phyloP scores from a whole-genome alignment of 2,888 invertebrate genomes.

The Camptogramma bilineatum region DNA sequence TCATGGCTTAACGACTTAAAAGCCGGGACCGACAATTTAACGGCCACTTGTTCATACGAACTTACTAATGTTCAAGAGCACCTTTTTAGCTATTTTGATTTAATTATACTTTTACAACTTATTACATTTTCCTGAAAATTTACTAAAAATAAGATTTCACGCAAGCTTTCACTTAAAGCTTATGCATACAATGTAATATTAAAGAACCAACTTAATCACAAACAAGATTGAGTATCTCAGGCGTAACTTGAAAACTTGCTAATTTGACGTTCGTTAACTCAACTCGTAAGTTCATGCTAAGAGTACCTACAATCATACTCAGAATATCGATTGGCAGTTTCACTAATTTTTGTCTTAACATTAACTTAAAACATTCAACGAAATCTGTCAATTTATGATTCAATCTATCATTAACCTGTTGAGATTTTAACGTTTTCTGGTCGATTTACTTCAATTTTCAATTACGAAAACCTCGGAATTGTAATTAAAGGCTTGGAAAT shows the following conservation, averaged over 20 bases:
- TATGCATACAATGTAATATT: no score
- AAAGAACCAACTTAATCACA: neutral
- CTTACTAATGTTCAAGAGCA: no score
- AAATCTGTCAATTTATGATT: conserved; percentile 39
- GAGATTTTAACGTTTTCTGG: conserved; percentile 36
- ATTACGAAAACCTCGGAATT: conserved; percentile 54
- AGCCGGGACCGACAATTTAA: no score
- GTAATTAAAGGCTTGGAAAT: conserved; percentile 58
- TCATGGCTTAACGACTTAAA: no score
- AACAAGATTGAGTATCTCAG: neutral
- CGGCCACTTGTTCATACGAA: no score
- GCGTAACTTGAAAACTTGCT: neutral
- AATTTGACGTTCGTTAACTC: conserved; percentile 1
- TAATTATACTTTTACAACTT: no score
- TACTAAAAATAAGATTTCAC: no score
- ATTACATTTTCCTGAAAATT: no score
- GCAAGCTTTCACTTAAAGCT: no score
- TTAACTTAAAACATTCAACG: conserved; percentile 36
- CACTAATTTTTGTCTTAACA: conserved; percentile 12
- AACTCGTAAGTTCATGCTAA: neutral
- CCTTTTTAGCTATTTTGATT: no score
- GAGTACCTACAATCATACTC: neutral
- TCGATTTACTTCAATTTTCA: conserved; percentile 49
- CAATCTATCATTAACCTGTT: conserved; percentile 35
- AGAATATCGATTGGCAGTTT: conserved; percentile 8